Base-by-base conservation (phyloP, 2,113 vertebrate genomes). In the Tilapia sparmanii region DNA sequence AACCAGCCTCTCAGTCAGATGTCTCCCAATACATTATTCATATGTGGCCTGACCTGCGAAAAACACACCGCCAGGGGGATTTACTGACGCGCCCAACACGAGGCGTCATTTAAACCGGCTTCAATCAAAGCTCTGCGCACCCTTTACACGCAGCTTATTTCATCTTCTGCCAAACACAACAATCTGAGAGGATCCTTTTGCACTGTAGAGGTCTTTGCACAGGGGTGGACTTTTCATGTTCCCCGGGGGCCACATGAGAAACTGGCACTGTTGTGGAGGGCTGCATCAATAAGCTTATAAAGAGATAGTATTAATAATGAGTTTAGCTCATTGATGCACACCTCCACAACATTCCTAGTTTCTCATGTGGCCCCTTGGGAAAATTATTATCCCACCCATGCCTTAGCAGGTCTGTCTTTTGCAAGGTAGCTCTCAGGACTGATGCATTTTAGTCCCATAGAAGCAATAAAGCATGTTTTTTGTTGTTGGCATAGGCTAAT, bases 1-100 rank as follows among this genome's bases (percentile, higher is more conserved):
- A 89, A 84, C 87, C 91, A 92, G 86, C 91, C 81, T 93, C 93
- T 87, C 92, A 93, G 91, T 94, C 91, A 93, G 87, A 92, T 91
- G 89, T 76, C 89, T 90, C 59, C 35, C 47, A 11, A 90, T 96
- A 90, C 93, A 96, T 93, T 94, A 96, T 96, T 95, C 90, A 95
- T 95, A 87, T 68, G 59, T 71, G 82, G 91, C 86, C 87, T 90
- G 90, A 94, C 87, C 90, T 42, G 80, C 82, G 83, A 92, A 90
- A 93, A 91, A 94, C 91, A 89, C 82, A 35, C 86, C 54, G 59
- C 47, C 31, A 33, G 59, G 81, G 80, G 91, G 90, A 92, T 93
- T 76, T 91, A 93, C 83, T 66, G 88, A 92, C 71, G 55, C 83
- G 76, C 85, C 84, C 61, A 80, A 93, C 84, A 55, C 88, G 89